Evolutionary conservation across 2,888 invertebrate species (phyloP), one percentile per base, ranked within the genome.

Genomic region (Microctonus aethiopoides): DNA sequence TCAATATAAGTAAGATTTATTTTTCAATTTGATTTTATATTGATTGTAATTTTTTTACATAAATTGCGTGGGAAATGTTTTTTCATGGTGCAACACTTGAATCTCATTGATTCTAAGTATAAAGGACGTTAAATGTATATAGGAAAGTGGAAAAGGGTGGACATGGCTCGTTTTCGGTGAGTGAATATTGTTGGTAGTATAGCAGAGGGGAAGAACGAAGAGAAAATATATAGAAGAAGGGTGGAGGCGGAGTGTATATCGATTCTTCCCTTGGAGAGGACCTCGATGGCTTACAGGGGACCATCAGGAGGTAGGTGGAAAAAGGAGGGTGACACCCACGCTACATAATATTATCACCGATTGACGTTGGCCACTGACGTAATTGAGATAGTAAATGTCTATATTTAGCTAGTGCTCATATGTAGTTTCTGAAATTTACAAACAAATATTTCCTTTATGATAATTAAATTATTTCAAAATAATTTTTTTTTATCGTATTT

Each of bases 211-310:
- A 22, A n/a, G 13, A 46, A 16, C 11, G 39, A 26, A 39, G 46
- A 56, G 39, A 52, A 52, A 67, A 54, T 59, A 22, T 32, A 34
- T 52, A 20, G 52, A 69, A 68, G 67, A 74, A 76, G 77, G 76
- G 77, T 75, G 78, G 78, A 70, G 77, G 76, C 76, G 77, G 78
- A 79, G 77, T 76, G 78, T 82, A n/a, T n/a, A 83, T 83, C 83
- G 83, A 83, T 83, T 81, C 80, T 77, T 78, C 79, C 80, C 81
- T 78, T 79, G 78, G 80, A 79, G 78, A 80, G 46, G 46, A 46
- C 46, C 46, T 46, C 46, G 3, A 9, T 16, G 16, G 46, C 46
- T 46, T 46, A n/a, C 46, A 46, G 46, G 16, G 16, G 16, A 46
- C n/a, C 3, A n/a, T 46, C 16, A 46, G 16, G 46, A n/a, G 20